Evolutionary conservation across 2,113 vertebrate genomes (phyloP), one percentile per base, ranked within the genome.

Genomic region (Maylandia zebra): DNA sequence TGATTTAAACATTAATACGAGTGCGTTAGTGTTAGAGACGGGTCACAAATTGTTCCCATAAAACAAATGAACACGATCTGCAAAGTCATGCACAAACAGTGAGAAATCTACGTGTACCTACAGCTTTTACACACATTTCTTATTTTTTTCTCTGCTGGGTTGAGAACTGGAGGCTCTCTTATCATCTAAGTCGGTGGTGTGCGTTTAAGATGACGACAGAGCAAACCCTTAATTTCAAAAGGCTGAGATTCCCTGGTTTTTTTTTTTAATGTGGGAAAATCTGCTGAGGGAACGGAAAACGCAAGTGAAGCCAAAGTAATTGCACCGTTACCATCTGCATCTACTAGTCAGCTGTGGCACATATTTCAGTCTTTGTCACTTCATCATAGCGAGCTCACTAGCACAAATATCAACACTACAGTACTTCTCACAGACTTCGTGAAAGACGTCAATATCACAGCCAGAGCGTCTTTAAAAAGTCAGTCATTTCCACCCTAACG

Each of bases 11-110:
- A 78, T 90, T 41, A 52, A 86, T 17, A 85, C 41, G 19, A 71
- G 36, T 85, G 36, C 6, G 4, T 83, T 91, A 93, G 93, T 94
- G 89, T 92, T 85, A 80, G 11, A 87, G 61, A 87, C 85, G 86
- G 89, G 64, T 88, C 36, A 76, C 14, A 45, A 30, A 81, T 59
- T 61, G 78, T 76, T 78, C 50, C 36, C 27, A 50, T 7, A 41
- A 43, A n/a, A 13, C 38, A 83, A 84, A 80, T 81, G 32, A 80
- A 82, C 56, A 30, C 4, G 3, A 82, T 66, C 36, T 38, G 83
- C 19, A 36, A 50, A 43, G 53, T 41, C 48, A 79, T n/a, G 9
- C 52, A 83, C 14, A 91, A 80, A 36, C 30, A 19, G 32, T 45
- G 30, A 61, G 64, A 64, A 85, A 50, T 50, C 19, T 53, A 32